A percentile compares a stretch with the other conserved stretches of the same genome.
Conservation (phyloP, 2,113 vertebrate genomes). For the Eupsittula cactorum region DNA sequence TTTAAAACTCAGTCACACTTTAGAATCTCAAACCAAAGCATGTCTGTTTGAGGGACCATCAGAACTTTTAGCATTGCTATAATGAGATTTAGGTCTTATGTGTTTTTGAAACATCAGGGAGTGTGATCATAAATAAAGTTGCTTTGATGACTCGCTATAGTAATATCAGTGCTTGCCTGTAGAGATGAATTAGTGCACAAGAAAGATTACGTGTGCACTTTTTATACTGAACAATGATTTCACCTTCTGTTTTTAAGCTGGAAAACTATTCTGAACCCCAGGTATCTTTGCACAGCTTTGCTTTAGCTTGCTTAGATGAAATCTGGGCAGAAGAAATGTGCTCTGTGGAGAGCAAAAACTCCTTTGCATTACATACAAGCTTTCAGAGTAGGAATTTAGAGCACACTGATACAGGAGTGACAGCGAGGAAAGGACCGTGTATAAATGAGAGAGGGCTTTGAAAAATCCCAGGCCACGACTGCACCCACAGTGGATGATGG, state of each 20-base stretch:
- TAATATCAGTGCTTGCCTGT: neutral
- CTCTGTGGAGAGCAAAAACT: neutral
- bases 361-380: neutral
- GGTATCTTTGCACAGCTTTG: neutral
- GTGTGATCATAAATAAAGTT: neutral
- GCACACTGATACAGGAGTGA: neutral
- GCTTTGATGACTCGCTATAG: neutral
- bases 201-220: neutral
- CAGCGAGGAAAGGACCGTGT: neutral
- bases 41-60: neutral
- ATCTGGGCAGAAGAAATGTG: neutral
- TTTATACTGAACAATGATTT: neutral
- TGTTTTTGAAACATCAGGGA: constrained; percentile 28
- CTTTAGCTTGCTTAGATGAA: neutral
- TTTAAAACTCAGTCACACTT: neutral
- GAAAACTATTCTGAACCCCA: neutral
- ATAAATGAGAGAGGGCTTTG: neutral
- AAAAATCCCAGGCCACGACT: rapidly evolving
- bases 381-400: neutral
- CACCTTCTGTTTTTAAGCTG: neutral
- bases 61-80: neutral
- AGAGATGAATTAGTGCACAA: neutral
- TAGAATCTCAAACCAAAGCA: constrained; percentile 5
- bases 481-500: rapidly evolving
- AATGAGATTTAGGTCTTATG: neutral